Base-by-base conservation (phyloP, 2,888 invertebrate species). In the Metopia argyrocephala region DNA sequence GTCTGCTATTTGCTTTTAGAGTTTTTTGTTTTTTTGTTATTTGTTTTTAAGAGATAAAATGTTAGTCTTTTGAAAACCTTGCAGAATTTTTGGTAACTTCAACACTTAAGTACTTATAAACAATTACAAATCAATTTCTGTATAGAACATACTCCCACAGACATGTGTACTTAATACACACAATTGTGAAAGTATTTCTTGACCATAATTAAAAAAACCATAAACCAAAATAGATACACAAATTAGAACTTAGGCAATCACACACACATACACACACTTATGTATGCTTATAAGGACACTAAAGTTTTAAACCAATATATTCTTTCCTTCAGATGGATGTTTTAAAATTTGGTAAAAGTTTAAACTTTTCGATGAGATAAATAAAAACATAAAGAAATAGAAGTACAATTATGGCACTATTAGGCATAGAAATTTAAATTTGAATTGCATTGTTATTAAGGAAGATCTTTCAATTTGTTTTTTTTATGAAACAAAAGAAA, bases 61-160 rank as follows among this genome's bases (percentile, higher is more conserved):
- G n/a, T 45, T 23, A n/a, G n/a, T 69, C 50, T 31, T 70, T 59
- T 6, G 7, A 31, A 70, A 27, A 18, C 28, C 59, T 61, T 68
- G 15, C 45, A 57, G 68, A 27, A 68, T 15, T 70, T n/a, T 38
- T 70, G 61, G 15, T 38, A 71, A 71, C 61, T 71, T 45, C 61
- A 54, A 62, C 54, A 54, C 62, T 25, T 20, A 27, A 71, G 54
- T 57, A 12, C 62, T 71, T 54, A 20, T 52, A 62, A 71, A 54
- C 71, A 62, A 62, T 71, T 71, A 62, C 45, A 71, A 54, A 52
- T 54, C 61, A 62, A 62, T 70, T 59, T 50, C n/a, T 52, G 25
- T 15, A 52, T 38, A 70, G n/a, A n/a, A n/a, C n/a, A n/a, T n/a
- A n/a, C n/a, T n/a, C n/a, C n/a, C 38, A 23, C 9, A 18, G 4